Base-by-base conservation (phyloP, 2,797 vertebrate species). In the Artibeus jamaicensis region DNA sequence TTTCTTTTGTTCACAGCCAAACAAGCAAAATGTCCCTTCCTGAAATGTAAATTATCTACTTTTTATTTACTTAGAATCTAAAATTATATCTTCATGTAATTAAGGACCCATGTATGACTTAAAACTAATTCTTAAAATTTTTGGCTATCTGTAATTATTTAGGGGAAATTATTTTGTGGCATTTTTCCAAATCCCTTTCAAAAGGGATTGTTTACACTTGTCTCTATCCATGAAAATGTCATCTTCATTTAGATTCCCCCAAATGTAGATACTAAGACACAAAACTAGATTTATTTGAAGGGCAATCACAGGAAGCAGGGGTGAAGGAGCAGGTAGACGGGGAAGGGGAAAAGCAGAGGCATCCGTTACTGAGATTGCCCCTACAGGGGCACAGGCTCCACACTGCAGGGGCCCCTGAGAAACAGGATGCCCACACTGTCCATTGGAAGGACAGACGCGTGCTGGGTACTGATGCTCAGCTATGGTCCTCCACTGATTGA, bases 11-110 rank as follows among this genome's bases (percentile, higher is more conserved):
- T 96, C 82, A 88, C 1, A 88, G 26, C 57, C 16, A 86, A 79
- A 79, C 84, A 93, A 57, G 29, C 5, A 78, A 94, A 88, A 78
- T 32, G 0, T 11, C 29, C 44, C 77, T 94, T 86, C 34, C 34
- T 42, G 3, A 88, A 65, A 65, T 68, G 39, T 50, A 84, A 86
- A 65, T 89, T 62, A 32, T 37, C 50, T 76, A 39, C 44, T 68
- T 86, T 95, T 87, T 65, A 62, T 88, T 96, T 82, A 57, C 39
- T 96, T 71, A 91, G 37, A 83, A 74, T 85, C 71, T 93, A 81
- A 96, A 85, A 90, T 73, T 78, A 8, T 78, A 71, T 85, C 57
- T 55, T 85, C n/a, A 37, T 48, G 6, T 46, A 37, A 34, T 74
- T 78, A 68, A 4, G 53, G 24, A 67, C 53, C 3, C 26, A 67